phyloP scores from a whole-genome alignment of 2,888 invertebrate genomes.

The Drosophila sordidapex region DNA sequence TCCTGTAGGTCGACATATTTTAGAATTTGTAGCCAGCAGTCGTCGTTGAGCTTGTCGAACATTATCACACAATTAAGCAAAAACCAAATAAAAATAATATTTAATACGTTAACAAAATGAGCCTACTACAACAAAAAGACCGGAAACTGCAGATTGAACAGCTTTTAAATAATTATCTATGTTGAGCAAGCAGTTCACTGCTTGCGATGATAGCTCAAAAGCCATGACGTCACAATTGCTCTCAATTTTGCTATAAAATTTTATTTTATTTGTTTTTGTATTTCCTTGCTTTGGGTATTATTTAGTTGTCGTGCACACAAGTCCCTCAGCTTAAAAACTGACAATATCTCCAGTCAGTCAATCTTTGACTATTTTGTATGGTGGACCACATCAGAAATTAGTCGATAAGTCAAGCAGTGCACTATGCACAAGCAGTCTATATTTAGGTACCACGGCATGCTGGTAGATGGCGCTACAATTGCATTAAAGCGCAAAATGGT shows the following conservation, averaged over 20 bases:
- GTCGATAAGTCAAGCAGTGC: background rate
- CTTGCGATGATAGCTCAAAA: background rate
- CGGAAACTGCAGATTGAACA: background rate
- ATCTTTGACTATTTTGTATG: background rate
- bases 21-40: conserved; percentile 55
- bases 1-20: conserved; percentile 44
- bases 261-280: no score
- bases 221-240: no score
- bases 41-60: conserved; percentile 51
- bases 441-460: no score
- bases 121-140: conserved; percentile 4
- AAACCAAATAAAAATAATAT: background rate
- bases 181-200: background rate
- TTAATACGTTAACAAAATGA: background rate
- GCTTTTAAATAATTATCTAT: background rate
- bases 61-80: conserved; percentile 14
- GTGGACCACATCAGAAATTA: background rate
- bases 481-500: background rate
- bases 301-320: no score
- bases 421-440: background rate
- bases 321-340: no score
- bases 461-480: conserved; percentile 6
- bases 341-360: no score
- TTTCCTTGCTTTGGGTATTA: no score
- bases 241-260: no score